Conservation (phyloP, 2,113 vertebrate genomes). For the Pseudopipra pipra region DNA sequence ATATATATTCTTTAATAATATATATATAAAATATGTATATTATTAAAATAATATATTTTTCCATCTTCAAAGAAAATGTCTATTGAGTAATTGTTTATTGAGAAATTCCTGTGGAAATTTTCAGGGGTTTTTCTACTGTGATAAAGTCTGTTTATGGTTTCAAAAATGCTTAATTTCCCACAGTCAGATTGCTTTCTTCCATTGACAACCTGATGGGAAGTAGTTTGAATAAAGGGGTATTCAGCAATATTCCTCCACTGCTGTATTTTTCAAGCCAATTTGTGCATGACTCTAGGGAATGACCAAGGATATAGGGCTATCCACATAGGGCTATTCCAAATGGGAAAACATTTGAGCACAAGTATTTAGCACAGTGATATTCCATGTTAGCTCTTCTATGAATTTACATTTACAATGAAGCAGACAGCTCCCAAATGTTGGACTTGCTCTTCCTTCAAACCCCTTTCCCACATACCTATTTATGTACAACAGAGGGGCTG, state of each 20-base stretch:
- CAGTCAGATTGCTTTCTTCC: neutral
- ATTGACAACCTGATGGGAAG: neutral
- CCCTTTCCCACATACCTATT: neutral
- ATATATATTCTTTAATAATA: no score
- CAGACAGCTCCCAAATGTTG: neutral
- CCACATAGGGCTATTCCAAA: neutral
- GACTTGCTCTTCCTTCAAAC: neutral
- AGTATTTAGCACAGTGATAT: neutral
- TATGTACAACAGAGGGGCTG: neutral
- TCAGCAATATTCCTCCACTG: neutral
- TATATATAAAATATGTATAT: no score
- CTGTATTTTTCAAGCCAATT: neutral
- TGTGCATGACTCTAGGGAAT: neutral
- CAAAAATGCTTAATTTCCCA: conserved; percentile 24
- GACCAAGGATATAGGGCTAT: neutral
- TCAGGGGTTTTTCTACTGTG: conserved; percentile 22
- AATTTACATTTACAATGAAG: neutral
- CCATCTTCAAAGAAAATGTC: neutral
- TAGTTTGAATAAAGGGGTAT: neutral
- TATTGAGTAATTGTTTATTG: neutral
- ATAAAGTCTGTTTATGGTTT: neutral
- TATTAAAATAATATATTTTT: neutral
- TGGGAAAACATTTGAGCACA: neutral
- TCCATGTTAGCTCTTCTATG: neutral
- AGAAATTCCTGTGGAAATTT: neutral